phyloP scores from a whole-genome alignment of 2,113 vertebrate genomes.

The Ciconia maguari region DNA sequence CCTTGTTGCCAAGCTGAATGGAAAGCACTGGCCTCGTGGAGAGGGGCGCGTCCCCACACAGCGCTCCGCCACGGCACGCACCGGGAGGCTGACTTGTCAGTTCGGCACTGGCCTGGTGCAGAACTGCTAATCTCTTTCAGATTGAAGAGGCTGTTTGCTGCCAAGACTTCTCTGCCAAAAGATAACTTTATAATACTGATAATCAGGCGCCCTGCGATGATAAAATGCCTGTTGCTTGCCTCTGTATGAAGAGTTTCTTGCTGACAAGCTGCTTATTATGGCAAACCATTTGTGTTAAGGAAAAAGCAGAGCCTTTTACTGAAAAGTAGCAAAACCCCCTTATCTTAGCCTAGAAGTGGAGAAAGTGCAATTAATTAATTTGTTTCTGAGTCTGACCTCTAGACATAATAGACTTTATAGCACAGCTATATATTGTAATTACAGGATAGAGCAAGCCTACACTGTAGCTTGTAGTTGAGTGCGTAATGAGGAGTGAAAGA shows the following conservation, averaged over 20 bases:
- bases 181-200: conserved; percentile 54
- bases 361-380: conserved; percentile 59
- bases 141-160: conserved; percentile 10
- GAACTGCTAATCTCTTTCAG: conserved; percentile 41
- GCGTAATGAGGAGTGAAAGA: conserved; percentile 43
- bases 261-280: conserved; percentile 28
- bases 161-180: conserved; percentile 60
- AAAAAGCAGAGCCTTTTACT: background rate
- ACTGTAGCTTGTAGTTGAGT: background rate
- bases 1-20: background rate
- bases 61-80: background rate
- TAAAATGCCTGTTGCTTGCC: conserved; percentile 38
- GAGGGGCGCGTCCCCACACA: background rate
- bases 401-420: conserved; percentile 15
- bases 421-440: conserved; percentile 17
- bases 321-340: conserved; percentile 13
- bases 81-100: background rate
- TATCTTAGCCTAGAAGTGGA: conserved; percentile 2
- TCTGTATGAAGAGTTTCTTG: background rate
- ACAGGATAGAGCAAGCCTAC: conserved; percentile 1
- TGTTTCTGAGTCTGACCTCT: conserved; percentile 32
- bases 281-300: background rate
- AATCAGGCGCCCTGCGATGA: conserved; percentile 47
- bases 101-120: background rate
- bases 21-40: background rate